Evolutionary conservation across 2,113 vertebrate species (phyloP), one percentile per base, ranked within the genome.

Genomic region (Otocyon megalotis): DNA sequence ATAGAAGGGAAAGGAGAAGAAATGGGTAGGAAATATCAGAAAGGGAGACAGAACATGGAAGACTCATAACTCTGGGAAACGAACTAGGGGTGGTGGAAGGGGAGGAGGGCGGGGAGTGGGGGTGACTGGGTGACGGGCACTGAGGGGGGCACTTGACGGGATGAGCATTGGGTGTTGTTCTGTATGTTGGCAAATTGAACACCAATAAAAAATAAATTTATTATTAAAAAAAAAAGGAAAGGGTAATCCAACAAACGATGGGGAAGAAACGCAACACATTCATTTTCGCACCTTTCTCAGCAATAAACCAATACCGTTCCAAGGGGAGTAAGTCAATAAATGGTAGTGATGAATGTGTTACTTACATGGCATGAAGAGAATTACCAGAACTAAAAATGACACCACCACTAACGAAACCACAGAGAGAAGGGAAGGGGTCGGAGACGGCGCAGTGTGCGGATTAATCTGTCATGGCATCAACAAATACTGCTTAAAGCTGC

Each of bases 391-490:
- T 72, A 48, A 85, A 92, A 84, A 20, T 28, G 53, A 79, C 20
- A 43, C 50, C 8, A 10, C 32, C 56, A 65, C 30, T 85, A 24
- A 60, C 65, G 69, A 62, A 79, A 54, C 14, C 22, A 67, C 37
- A 65, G 81, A 19, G 30, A 4, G 10, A 65, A 22, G 37, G 30
- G 77, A n/a, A 79, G 28, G 60, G 53, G 54, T 3, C 2, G 8
- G 30, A 67, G 32, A 50, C 30, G 30, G 76, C 2, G 10, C 1
- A 22, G 16, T 19, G 30, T 37, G 14, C 15, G 5, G 1, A 62
- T 0, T 3, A 0, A 12, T 24, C 32, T 63, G 54, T 79, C 15
- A 17, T 3, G 2, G 37, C 22, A 19, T 12, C 32, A 30, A 32
- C 32, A 26, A 69, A 83, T 9, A 14, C 28, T 9, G 3, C 19